phyloP scores from a whole-genome alignment of 2,888 invertebrate species.

The Eledone cirrhosa region DNA sequence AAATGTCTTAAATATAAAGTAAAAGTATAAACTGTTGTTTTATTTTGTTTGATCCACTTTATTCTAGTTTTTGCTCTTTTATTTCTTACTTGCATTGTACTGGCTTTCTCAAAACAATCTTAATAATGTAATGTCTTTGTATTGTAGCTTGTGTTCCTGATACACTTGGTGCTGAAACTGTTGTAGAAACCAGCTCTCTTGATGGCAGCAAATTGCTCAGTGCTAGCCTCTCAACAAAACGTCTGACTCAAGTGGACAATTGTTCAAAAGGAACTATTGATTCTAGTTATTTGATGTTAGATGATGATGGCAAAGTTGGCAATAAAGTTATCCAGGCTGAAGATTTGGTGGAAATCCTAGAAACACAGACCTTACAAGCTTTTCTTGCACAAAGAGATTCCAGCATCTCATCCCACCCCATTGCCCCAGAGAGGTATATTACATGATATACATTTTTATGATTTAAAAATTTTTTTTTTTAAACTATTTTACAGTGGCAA shows the following conservation, averaged over 20 bases:
- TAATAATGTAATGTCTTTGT: no score
- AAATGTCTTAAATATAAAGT: no score
- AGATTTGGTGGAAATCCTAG: conserved; percentile 25
- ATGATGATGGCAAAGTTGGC: conserved; percentile 8
- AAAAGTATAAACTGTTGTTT: no score
- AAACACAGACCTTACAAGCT: conserved; percentile 16
- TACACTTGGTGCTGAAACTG: conserved; percentile 26
- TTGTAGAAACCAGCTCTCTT: conserved; percentile 20
- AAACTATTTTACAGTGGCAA: no score
- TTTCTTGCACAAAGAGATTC: conserved; percentile 23
- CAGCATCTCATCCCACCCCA: conserved; percentile 8
- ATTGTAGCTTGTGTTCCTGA: conserved; percentile 25
- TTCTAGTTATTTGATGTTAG: background rate
- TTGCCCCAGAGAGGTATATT: background rate
- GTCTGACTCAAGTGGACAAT: conserved; percentile 4
- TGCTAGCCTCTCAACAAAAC: conserved; percentile 4
- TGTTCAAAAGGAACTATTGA: conserved; percentile 10
- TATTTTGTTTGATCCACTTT: no score
- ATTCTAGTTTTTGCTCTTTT: no score
- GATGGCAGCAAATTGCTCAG: conserved; percentile 19
- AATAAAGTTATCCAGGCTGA: conserved; percentile 19
- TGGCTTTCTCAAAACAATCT: no score
- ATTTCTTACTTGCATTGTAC: no score
- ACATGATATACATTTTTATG: no score
- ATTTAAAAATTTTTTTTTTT: no score